Conservation (phyloP, 2,888 invertebrate genomes). For the Druceiella hillmani region DNA sequence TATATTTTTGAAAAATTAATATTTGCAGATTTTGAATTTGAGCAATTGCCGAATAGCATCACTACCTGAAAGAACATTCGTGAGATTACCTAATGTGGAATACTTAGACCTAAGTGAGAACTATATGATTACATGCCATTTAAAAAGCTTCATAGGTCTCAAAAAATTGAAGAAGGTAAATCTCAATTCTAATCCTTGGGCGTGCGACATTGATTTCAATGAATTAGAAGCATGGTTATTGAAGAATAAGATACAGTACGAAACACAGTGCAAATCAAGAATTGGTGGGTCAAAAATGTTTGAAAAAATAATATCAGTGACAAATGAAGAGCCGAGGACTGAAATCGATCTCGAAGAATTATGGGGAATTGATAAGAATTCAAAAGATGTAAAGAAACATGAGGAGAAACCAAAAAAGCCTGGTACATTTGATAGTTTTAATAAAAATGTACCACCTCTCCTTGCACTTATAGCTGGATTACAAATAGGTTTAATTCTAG, state of each 20-base stretch:
- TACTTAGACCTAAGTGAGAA: conserved; percentile 58
- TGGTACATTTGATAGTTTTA: conserved; percentile 37
- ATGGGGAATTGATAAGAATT: conserved; percentile 41
- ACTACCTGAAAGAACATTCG: conserved; percentile 47
- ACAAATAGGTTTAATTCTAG: conserved; percentile 41
- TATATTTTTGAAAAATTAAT: too few relatives aligned
- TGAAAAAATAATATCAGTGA: conserved; percentile 50
- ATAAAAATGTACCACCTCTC: conserved; percentile 40
- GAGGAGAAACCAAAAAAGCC: conserved; percentile 25
- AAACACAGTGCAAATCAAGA: conserved; percentile 41
- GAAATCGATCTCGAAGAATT: conserved; percentile 37
- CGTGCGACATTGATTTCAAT: conserved; percentile 46
- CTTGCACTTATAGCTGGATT: conserved; percentile 43
- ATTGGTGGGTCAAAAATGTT: conserved; percentile 50
- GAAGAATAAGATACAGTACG: conserved; percentile 37
- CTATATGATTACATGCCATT: conserved; percentile 48
- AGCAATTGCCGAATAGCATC: conserved; percentile 54
- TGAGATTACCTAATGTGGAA: conserved; percentile 49
- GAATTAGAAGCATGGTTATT: conserved; percentile 40
- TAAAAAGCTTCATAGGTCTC: conserved; percentile 44
- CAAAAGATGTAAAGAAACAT: conserved; percentile 20
- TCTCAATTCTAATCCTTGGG: conserved; percentile 51
- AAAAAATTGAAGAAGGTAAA: conserved; percentile 46
- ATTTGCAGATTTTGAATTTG: conserved; percentile 52
- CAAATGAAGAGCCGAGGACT: conserved; percentile 32